phyloP scores from a whole-genome alignment of 2,797 vertebrate genomes.

The Lithobates pipiens region DNA sequence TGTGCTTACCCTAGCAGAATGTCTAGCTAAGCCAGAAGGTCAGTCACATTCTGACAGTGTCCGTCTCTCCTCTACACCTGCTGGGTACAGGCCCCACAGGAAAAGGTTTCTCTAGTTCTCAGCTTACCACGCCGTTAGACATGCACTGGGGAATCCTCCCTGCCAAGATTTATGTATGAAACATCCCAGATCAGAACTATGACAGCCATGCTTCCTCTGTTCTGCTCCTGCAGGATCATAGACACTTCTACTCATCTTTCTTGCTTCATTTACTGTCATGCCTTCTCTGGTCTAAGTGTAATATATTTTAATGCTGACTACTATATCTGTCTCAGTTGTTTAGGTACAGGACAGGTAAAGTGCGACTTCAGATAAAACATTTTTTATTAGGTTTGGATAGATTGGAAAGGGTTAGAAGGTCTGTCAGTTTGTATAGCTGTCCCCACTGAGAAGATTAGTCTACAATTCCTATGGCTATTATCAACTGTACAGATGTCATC shows the following conservation, averaged over 20 bases:
- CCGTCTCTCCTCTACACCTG: slow-evolving; percentile 35
- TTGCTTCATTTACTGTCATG: neutral
- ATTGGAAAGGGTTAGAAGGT: too few species aligned
- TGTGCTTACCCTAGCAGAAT: neutral
- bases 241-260: neutral
- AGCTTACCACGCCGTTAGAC: slow-evolving; percentile 34
- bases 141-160: slow-evolving; percentile 5
- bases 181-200: neutral
- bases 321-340: too few species aligned
- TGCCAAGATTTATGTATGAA: slow-evolving; percentile 25
- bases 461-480: too few species aligned
- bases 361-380: too few species aligned
- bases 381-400: too few species aligned
- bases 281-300: neutral
- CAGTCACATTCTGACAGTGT: slow-evolving; percentile 23
- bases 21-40: slow-evolving; percentile 16
- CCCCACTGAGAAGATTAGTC: too few species aligned
- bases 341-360: too few species aligned
- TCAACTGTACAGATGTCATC: too few species aligned
- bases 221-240: neutral
- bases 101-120: slow-evolving; percentile 16
- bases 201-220: neutral
- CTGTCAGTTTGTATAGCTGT: too few species aligned
- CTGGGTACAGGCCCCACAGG: slow-evolving; percentile 29
- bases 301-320: neutral